Percentiles rank a stretch among this genome's conserved stretches.
Evolutionary conservation across 53 echinoderm and acorn worm species (phyloP).

Genomic region (Mesocentrotus franciscanus): DNA sequence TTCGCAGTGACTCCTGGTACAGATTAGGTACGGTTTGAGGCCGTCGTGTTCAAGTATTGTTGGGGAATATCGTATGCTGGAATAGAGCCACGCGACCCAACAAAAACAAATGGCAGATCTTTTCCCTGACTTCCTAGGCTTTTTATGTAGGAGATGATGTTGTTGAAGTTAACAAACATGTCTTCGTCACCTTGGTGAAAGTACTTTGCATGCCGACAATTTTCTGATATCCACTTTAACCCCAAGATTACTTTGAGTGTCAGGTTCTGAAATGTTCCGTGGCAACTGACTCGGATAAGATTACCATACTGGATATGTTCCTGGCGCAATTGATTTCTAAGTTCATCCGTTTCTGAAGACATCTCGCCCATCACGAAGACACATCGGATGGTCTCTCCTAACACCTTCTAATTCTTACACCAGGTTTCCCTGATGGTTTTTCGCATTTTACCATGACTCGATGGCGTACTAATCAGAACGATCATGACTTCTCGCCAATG

Average conservation of each 20-base stretch:
- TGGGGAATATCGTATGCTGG: slow-evolving; percentile 8
- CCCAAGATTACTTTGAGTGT: slow-evolving; percentile 81
- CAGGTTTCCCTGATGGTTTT: slow-evolving; percentile 76
- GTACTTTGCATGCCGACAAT: slow-evolving; percentile 75
- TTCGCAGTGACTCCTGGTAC: slow-evolving; percentile 46
- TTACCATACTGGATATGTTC: slow-evolving; percentile 69
- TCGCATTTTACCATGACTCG: slow-evolving; percentile 45
- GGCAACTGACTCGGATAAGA: slow-evolving; percentile 76
- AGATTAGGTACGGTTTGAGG: neutral
- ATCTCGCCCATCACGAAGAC: slow-evolving; percentile 64
- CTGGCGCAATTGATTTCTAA: slow-evolving; percentile 33
- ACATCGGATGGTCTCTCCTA: slow-evolving; percentile 41
- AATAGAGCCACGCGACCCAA: slow-evolving; percentile 29
- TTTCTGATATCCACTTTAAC: slow-evolving; percentile 73
- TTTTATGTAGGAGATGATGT: slow-evolving; percentile 64
- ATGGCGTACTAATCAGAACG: slow-evolving; percentile 67
- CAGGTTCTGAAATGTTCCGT: slow-evolving; percentile 71
- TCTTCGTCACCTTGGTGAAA: slow-evolving; percentile 83
- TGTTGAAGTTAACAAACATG: slow-evolving; percentile 73
- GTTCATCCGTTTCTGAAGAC: neutral
- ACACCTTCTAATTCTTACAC: slow-evolving; percentile 21
- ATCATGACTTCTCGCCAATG: too few species aligned
- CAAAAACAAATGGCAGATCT: slow-evolving; percentile 12
- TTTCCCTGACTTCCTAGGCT: neutral
- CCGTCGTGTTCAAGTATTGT: neutral